Percentiles rank a stretch among this genome's conserved stretches.
phyloP scores from a whole-genome alignment of 2,113 vertebrate species.

The Grammomys dolichurus region DNA sequence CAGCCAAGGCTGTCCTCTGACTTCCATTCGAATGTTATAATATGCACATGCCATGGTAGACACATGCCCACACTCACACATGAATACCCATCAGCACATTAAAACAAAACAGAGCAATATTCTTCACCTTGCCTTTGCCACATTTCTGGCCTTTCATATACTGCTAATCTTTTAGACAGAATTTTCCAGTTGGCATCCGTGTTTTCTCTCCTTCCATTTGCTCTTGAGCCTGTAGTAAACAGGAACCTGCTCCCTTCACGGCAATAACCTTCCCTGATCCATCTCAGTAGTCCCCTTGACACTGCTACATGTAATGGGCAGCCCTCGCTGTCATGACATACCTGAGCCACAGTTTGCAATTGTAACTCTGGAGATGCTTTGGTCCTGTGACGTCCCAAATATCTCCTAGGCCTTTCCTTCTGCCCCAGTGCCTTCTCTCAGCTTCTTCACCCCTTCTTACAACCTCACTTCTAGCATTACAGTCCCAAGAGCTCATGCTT shows the following conservation, averaged over 20 bases:
- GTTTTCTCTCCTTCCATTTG: background rate
- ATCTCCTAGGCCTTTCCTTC: background rate
- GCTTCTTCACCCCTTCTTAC: background rate
- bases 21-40: background rate
- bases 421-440: background rate
- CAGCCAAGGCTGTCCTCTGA: background rate
- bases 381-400: background rate
- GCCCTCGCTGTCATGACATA: background rate
- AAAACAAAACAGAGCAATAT: background rate
- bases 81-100: no score
- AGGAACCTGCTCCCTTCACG: background rate
- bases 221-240: background rate
- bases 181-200: background rate
- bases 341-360: background rate
- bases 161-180: background rate
- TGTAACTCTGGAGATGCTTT: background rate
- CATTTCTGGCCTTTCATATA: background rate
- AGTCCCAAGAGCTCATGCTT: background rate
- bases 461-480: background rate
- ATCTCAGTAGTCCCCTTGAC: no score
- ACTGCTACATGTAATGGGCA: no score
- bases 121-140: background rate
- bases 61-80: background rate
- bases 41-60: no score
- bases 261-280: no score